Evolutionary conservation across 2,888 invertebrate species (phyloP), one percentile per base, ranked within the genome.

Genomic region (Germaria angustata): DNA sequence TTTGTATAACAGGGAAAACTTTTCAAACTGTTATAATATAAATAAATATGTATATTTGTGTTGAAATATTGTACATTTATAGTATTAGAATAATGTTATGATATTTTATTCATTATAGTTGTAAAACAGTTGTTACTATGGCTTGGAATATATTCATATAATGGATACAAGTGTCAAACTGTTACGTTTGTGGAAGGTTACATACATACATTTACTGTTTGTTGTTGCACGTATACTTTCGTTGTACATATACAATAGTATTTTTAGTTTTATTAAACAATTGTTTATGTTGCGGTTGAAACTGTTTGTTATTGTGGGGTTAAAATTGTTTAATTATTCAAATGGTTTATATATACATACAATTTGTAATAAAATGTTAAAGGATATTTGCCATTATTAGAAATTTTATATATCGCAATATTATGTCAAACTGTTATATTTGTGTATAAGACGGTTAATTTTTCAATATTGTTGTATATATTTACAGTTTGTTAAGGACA

Each of bases 391-490:
- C 24, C 13, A 44, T 24, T 2, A n/a, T 55, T 53, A 41, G 32
- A 65, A 5, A 22, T 65, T n/a, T 41, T 0, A 15, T 32, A 22
- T 32, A 22, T 53, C 20, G 39, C 59, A 51, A 49, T 63, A 20
- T 73, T 7, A 28, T 51, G 13, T 39, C 61, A 63, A 73, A 63
- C 72, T 73, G 51, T 73, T 73, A 73, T 63, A 53, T 4, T 28
- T 1, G 20, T 55, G n/a, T 3, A 13, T 34, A 34, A n/a, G 20
- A 28, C n/a, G 3, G 28, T 28, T 5, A 3, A 28, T 28, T 5
- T 6, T 5, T 28, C 3, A 3, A 28, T 28, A 28, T 28, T 28
- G 3, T 5, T 28, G 6, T 28, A 5, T 28, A 28, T 28, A 28
- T 28, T 28, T 28, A 28, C 6, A 28, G 6, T 32, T 20, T 4